Evolutionary conservation across 1,140 invertebrate genomes (phyloP).

Genomic region (Camponotus pennsylvanicus): DNA sequence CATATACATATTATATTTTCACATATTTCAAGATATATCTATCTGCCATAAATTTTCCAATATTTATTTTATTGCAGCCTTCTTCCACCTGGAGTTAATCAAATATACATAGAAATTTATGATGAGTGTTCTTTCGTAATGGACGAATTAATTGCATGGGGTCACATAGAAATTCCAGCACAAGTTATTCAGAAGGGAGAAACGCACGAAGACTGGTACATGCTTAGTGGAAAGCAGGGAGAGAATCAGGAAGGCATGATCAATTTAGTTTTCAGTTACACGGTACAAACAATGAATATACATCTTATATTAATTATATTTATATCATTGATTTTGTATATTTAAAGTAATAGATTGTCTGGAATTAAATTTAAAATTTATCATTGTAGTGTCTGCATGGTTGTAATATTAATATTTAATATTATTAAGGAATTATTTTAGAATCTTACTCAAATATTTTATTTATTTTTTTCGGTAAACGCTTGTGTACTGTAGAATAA

Average conservation of each 20-base stretch:
- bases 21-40: not conserved
- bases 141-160: constrained; percentile 98
- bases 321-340: not conserved
- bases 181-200: constrained; percentile 93
- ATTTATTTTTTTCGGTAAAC: not conserved
- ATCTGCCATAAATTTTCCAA: not conserved
- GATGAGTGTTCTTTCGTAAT: constrained; percentile 98
- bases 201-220: constrained; percentile 97
- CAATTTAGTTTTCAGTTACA: constrained; percentile 92
- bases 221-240: constrained; percentile 96
- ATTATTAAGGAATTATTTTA: constrained; percentile 3
- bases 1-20: constrained; percentile 30
- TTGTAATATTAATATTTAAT: constrained; percentile 16
- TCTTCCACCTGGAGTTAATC: constrained; percentile 94
- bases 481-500: constrained; percentile 69
- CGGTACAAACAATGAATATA: constrained; percentile 88
- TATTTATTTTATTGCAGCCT: constrained; percentile 88
- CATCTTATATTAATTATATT: not conserved
- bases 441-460: constrained; percentile 23
- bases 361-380: not conserved
- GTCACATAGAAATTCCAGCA: constrained; percentile 93
- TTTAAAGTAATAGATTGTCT: not conserved
- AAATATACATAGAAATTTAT: constrained; percentile 97
- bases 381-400: not conserved
- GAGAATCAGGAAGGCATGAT: constrained; percentile 96